Evolutionary conservation across 2,113 vertebrate species (phyloP), one percentile per base, ranked within the genome.

Genomic region (Echinops telfairi): DNA sequence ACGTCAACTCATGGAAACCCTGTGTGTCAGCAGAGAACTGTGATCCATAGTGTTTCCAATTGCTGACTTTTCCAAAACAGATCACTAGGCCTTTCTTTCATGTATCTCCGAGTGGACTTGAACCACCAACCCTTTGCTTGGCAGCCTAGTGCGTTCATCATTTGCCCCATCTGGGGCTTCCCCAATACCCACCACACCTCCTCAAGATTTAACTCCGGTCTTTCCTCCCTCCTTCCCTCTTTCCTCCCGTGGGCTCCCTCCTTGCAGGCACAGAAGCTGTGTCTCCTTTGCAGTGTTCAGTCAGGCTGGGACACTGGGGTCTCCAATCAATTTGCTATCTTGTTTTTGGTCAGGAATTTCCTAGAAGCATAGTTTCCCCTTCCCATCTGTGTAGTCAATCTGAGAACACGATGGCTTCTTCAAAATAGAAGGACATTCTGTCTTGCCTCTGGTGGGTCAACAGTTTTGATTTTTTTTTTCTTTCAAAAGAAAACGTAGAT

Each of bases 351-450:
- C 83, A 93, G 73, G n/a, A 60, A 27, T 83, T 94, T 92, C 58
- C 76, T 92, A 75, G 38, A 94, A 90, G 81, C 76, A 38, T 75
- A 12, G 17, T 82, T 88, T 62, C 40, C 57, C 62, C 73, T 92
- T 85, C 29, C 43, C 25, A 53, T 12, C 57, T 93, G 47, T 57
- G 40, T 79, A 38, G 38, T 47, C 75, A 80, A 31, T 58, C 20
- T 79, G 75, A 94, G 64, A 90, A 62, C 60, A 33, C 47, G 38
- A 86, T 60, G 71, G 83, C 43, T 88, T 92, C 91, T 89, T 88
- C 86, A 76, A 95, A 86, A 92, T 14, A 89, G 84, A 83, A 91
- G 84, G 58, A 84, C 75, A 40, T 75, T 93, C 80, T 90, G 86
- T 38, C 47, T 91, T 83, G 90, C 90, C 73, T 90, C 77, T 92